Evolutionary conservation across 2,113 vertebrate species (phyloP), one percentile per base, ranked within the genome.

Genomic region (Corythornis vintsioides): DNA sequence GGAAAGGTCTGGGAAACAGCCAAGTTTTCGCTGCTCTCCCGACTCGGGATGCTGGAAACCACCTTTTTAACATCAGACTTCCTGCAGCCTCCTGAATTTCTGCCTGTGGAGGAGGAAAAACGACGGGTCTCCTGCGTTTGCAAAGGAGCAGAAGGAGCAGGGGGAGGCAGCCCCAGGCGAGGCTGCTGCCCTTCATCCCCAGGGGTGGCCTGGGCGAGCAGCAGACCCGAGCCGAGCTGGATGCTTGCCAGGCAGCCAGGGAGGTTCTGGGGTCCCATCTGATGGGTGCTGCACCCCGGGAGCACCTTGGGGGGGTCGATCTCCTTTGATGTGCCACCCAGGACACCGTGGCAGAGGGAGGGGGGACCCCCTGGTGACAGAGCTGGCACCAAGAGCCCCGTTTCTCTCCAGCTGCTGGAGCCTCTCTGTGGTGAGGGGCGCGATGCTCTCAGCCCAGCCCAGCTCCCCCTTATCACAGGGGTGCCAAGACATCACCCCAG

Each of bases 301-400:
- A 80, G 31, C 35, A 1, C 26, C 75, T 56, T 80, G 67, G 63
- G 63, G 63, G 38, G 55, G 69, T 38, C 3, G 8, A 26, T 22
- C 24, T 6, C 10, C 74, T 73, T 47, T 66, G 52, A 65, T 33
- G 35, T 25, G 19, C 43, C 43, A 40, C 64, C 17, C 33, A 38
- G 24, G 63, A 19, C 18, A 28, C 9, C 5, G 5, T 2, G 3
- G 11, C n/a, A 13, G 52, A 16, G 31, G 25, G 26, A 55, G 25
- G 17, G 40, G 22, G 42, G 43, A 42, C 38, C 38, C 59, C 57
- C 31, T 2, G 0, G 38, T 1, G 8, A 18, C 38, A 33, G 1
- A 1, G 5, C 12, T 15, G 47, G 35, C 16, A 38, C 48, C 2
- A 1, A 63, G 43, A 86, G 5, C 9, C 40, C 16, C 13, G 0